These are phyloP conservation scores for Micromesistius poutassou DNA, from an alignment of 2,797 vertebrate genomes.

Conservation along the genomic window DNA sequence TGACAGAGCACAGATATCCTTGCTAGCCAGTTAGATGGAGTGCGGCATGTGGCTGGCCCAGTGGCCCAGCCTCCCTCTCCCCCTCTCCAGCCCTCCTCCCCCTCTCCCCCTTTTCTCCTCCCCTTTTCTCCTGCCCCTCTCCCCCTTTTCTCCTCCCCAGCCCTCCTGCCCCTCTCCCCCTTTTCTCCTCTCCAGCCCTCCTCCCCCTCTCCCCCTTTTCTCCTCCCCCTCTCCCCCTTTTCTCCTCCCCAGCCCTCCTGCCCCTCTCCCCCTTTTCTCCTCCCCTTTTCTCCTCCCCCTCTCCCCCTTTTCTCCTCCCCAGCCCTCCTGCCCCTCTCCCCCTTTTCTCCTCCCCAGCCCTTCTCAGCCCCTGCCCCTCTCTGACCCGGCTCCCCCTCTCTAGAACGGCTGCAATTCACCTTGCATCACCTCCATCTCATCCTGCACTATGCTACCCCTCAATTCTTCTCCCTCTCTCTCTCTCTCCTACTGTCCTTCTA, in stretches of 20 bases:
- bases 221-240: conserved; percentile 32
- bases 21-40: conserved; percentile 53
- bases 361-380: no score
- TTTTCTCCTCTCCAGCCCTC: no score
- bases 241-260: no score
- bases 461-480: conserved; percentile 42
- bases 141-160: no score
- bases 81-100: conserved; percentile 17
- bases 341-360: no score
- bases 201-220: no score
- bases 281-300: no score
- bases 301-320: no score
- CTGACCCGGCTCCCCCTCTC: conserved; percentile 37
- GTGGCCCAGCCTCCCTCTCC: conserved; percentile 35
- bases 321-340: no score
- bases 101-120: no score
- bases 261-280: conserved; percentile 36
- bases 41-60: conserved; percentile 58
- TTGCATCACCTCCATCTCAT: conserved; percentile 62
- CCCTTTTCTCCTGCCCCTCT: no score
- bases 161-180: no score
- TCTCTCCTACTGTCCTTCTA: conserved; percentile 14
- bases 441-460: conserved; percentile 50
- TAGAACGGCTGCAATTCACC: conserved; percentile 56
- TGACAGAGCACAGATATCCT: conserved; percentile 35